Conservation (phyloP, 1,140 invertebrate species). For the Dreissena rostriformis region DNA sequence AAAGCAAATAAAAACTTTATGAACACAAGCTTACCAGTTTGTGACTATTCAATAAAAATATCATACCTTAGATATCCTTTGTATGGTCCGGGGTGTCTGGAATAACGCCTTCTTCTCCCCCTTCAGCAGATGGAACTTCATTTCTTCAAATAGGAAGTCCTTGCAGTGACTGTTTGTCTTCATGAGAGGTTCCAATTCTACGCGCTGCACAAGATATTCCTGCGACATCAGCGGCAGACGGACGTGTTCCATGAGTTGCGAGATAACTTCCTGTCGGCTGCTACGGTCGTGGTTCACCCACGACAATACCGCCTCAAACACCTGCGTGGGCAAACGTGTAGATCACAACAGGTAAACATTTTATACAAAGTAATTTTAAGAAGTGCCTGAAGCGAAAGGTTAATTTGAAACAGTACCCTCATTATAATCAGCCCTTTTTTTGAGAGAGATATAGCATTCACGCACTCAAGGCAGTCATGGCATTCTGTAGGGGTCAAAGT, state of each 20-base stretch:
- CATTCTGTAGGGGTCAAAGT: too few species aligned
- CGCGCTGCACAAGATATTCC: conserved; percentile 93
- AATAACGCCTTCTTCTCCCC: conserved; percentile 91
- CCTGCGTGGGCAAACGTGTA: conserved; percentile 79
- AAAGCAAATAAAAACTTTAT: too few species aligned
- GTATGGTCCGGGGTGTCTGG: conserved; percentile 88
- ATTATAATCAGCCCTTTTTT: too few species aligned
- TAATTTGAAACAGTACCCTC: too few species aligned
- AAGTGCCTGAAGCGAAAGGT: too few species aligned
- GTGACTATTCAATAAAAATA: too few species aligned
- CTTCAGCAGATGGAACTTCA: conserved; percentile 95
- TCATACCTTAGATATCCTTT: too few species aligned
- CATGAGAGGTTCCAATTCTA: conserved; percentile 94
- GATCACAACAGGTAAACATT: too few species aligned
- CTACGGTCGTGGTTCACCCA: conserved; percentile 92
- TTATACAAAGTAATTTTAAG: too few species aligned
- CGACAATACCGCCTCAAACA: conserved; percentile 93
- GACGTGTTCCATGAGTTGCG: conserved; percentile 95
- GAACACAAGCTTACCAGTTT: too few species aligned
- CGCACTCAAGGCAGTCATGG: too few species aligned
- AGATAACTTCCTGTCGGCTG: conserved; percentile 87
- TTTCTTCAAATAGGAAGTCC: conserved; percentile 96
- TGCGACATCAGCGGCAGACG: conserved; percentile 93
- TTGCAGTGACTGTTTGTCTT: conserved; percentile 92
- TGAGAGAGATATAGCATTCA: too few species aligned